Percentiles rank a stretch among this genome's conserved stretches.
phyloP scores from a whole-genome alignment of 2,113 vertebrate species.

The Syngnathus floridae region DNA sequence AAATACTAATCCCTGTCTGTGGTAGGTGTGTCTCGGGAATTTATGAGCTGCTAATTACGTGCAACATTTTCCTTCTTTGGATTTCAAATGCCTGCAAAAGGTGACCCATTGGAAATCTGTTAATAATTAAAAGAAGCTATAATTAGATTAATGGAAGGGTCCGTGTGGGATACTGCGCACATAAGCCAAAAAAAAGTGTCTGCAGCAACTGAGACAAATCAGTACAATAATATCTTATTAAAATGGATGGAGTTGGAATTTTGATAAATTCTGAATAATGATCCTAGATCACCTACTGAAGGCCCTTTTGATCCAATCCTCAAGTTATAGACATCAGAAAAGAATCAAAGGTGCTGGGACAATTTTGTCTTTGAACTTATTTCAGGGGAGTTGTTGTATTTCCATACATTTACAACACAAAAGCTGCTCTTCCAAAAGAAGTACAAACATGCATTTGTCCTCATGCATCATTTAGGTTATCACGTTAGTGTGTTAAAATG shows the following conservation, averaged over 20 bases:
- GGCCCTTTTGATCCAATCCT: slow-evolving; percentile 23
- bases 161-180: neutral
- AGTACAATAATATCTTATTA: neutral
- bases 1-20: slow-evolving; percentile 13
- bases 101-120: slow-evolving; percentile 8
- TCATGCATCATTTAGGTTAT: slow-evolving; percentile 27
- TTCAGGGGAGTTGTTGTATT: neutral
- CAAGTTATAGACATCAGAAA: slow-evolving; percentile 13
- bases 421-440: slow-evolving; percentile 66
- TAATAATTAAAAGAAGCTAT: slow-evolving; percentile 7
- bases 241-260: slow-evolving; percentile 10
- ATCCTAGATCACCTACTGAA: slow-evolving; percentile 14
- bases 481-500: slow-evolving; percentile 29
- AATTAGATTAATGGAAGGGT: slow-evolving; percentile 5
- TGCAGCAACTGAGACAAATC: neutral
- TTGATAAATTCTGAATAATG: slow-evolving; percentile 39
- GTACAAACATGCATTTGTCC: slow-evolving; percentile 35
- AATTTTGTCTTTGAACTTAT: neutral
- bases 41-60: slow-evolving; percentile 45
- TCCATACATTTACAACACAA: slow-evolving; percentile 37
- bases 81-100: slow-evolving; percentile 15
- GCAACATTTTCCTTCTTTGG: slow-evolving; percentile 14
- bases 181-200: neutral
- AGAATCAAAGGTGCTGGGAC: neutral
- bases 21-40: slow-evolving; percentile 15